These are phyloP conservation scores for Drosophila rhopaloa DNA, from an alignment of 1,140 invertebrate species.

Conservation along the genomic window DNA sequence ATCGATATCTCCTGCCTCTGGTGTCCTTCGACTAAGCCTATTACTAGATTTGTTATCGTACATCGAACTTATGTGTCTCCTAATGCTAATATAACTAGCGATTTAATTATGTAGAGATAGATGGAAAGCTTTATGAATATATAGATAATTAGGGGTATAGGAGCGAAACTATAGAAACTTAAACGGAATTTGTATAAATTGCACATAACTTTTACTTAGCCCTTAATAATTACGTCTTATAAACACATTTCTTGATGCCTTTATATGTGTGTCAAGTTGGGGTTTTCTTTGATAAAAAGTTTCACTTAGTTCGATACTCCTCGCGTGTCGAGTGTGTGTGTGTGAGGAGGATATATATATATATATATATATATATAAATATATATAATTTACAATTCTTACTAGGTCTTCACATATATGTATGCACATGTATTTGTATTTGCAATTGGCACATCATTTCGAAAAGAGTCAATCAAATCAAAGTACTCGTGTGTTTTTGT, in stretches of 20 bases:
- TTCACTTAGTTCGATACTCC: conserved; percentile 51
- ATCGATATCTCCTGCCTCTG: conserved; percentile 1
- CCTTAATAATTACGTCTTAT: conserved; percentile 38
- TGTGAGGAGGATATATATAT: conserved; percentile 20
- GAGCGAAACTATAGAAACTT: conserved; percentile 22
- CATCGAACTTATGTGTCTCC: conserved; percentile 41
- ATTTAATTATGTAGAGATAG: conserved; percentile 17
- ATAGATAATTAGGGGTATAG: conserved; percentile 13
- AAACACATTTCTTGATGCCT: conserved; percentile 19
- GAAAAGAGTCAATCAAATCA: conserved; percentile 47
- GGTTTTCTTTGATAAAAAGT: conserved; percentile 29
- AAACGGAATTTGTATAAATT: conserved; percentile 53
- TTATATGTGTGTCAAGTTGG: conserved; percentile 8
- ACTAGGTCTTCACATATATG: conserved; percentile 45
- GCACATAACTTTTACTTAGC: conserved; percentile 61
- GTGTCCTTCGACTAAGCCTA: conserved; percentile 15
- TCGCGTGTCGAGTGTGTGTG: conserved; percentile 19
- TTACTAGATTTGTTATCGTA: conserved; percentile 45
- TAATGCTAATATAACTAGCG: conserved; percentile 36
- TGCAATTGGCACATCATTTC: conserved; percentile 76
- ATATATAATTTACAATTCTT: conserved; percentile 59
- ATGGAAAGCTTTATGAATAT: conserved; percentile 32
- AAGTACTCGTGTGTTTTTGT: conserved; percentile 7
- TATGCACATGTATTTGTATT: conserved; percentile 39
- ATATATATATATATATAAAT: background rate